Evolutionary conservation across 2,797 vertebrate genomes (phyloP).

Genomic region (Serranus cabrilla): DNA sequence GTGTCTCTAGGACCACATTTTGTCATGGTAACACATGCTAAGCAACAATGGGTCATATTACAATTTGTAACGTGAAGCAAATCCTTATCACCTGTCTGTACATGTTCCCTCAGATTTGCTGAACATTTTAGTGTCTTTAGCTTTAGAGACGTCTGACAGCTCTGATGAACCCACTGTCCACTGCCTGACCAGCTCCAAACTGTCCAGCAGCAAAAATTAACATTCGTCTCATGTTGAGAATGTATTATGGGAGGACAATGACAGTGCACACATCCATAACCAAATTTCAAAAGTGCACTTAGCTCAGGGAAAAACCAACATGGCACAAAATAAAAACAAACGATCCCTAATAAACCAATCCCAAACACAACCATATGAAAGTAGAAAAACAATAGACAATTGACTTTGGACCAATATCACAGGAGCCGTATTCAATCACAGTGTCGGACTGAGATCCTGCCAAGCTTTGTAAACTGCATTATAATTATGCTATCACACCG

Average conservation of each 20-base stretch:
- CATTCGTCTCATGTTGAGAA: background rate
- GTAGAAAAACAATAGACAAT: constrained; percentile 33
- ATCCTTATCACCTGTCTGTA: background rate
- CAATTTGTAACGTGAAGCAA: background rate
- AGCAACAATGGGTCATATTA: background rate
- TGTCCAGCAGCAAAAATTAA: constrained; percentile 12
- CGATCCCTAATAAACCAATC: constrained; percentile 17
- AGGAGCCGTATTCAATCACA: constrained; percentile 11
- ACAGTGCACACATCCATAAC: background rate
- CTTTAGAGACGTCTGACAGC: background rate
- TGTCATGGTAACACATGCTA: too few relatives aligned
- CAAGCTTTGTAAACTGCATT: constrained; percentile 22
- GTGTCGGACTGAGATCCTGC: constrained; percentile 10
- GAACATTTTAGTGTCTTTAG: background rate
- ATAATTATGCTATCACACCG: constrained; percentile 19
- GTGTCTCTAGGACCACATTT: too few relatives aligned
- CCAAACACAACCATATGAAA: constrained; percentile 31
- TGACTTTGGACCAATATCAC: constrained; percentile 18
- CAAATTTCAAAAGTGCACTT: constrained; percentile 26
- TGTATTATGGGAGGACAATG: constrained; percentile 25
- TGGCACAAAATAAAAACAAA: constrained; percentile 29
- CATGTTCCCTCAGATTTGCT: background rate
- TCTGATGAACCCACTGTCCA: background rate
- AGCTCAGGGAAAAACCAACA: constrained; percentile 13
- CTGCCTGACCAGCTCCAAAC: background rate